A percentile compares a stretch with the other conserved stretches of the same genome.
Evolutionary conservation across 2,888 invertebrate species (phyloP).

Genomic region (Peribatodes rhomboidaria): DNA sequence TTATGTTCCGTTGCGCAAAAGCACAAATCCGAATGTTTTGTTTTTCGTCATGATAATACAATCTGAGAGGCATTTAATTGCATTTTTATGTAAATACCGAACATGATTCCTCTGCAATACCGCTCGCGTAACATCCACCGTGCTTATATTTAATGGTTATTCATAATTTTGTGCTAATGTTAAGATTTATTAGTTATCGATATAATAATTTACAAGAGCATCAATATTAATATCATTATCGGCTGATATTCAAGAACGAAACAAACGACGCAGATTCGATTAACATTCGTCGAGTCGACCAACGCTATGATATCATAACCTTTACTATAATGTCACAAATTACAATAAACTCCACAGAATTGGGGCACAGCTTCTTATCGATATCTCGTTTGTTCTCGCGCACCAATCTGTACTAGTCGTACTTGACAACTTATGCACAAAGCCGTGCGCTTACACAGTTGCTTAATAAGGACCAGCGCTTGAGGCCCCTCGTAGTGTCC

Average conservation of each 20-base stretch:
- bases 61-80: constrained; percentile 44
- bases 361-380: constrained; percentile 58
- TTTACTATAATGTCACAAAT: constrained; percentile 41
- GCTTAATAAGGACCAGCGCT: constrained; percentile 50
- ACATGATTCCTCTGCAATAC: constrained; percentile 33
- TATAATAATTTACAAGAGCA: constrained; percentile 23
- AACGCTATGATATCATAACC: constrained; percentile 30
- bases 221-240: constrained; percentile 22
- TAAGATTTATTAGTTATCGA: constrained; percentile 31
- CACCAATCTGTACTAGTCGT: constrained; percentile 60
- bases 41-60: constrained; percentile 46
- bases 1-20: constrained; percentile 51
- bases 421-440: constrained; percentile 66
- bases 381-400: constrained; percentile 56
- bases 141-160: constrained; percentile 17
- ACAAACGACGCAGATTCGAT: constrained; percentile 12
- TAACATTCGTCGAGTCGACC: constrained; percentile 16
- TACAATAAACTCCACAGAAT: constrained; percentile 48
- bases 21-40: constrained; percentile 42
- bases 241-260: constrained; percentile 7
- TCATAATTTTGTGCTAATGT: constrained; percentile 28
- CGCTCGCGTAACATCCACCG: constrained; percentile 27
- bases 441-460: constrained; percentile 56
- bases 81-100: constrained; percentile 45
- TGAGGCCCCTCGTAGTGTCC: constrained; percentile 17